Percentiles rank a stretch among this genome's conserved stretches.
phyloP scores from a whole-genome alignment of 1,140 invertebrate genomes.

The Eupristina koningsbergeri region DNA sequence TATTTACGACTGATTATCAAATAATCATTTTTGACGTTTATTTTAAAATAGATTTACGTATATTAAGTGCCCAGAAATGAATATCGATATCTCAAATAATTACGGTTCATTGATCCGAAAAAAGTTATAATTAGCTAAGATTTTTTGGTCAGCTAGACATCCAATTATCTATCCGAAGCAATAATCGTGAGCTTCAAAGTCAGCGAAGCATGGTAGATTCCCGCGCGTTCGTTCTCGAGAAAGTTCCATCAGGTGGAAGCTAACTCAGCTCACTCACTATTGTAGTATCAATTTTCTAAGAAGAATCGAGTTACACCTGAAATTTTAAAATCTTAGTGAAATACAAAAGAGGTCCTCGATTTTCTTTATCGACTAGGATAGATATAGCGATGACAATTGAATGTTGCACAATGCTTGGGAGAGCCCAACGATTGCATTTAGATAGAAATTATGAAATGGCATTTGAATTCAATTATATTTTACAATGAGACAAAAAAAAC shows the following conservation, averaged over 20 bases:
- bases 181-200: not conserved
- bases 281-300: not conserved
- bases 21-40: too few species aligned
- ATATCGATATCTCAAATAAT: too few species aligned
- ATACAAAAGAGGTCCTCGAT: not conserved
- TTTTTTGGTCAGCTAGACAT: not conserved
- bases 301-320: not conserved
- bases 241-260: too few species aligned
- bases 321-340: not conserved
- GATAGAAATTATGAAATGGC: too few species aligned
- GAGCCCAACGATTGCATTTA: too few species aligned
- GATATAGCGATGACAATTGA: not conserved
- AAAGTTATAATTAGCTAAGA: not conserved
- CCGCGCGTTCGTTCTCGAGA: not conserved
- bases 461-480: too few species aligned
- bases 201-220: slow-evolving; percentile 2
- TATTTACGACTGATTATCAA: too few species aligned
- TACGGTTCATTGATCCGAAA: not conserved
- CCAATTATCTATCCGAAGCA: not conserved
- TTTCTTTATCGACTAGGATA: slow-evolving; percentile 5
- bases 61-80: too few species aligned
- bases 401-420: not conserved
- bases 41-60: too few species aligned
- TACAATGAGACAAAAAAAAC: too few species aligned
- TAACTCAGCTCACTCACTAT: too few species aligned